Percentiles rank a stretch among this genome's conserved stretches.
Evolutionary conservation across 2,113 vertebrate species (phyloP).

Genomic region (Scortum barcoo): DNA sequence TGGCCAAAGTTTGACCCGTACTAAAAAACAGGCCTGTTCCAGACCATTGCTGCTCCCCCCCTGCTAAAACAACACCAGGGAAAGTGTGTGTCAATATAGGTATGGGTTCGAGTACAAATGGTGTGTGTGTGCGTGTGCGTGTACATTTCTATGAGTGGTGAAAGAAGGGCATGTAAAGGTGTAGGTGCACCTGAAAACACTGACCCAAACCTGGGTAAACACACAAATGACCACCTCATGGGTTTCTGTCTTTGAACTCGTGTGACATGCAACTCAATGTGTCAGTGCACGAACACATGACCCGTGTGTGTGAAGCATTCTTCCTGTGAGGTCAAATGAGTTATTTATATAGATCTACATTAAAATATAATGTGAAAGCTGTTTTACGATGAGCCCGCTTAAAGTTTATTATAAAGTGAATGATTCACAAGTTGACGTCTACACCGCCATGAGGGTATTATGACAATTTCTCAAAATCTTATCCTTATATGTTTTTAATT

Average conservation of each 20-base stretch:
- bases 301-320: constrained; percentile 57
- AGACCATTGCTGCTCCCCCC: constrained; percentile 89
- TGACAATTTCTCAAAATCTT: not conserved
- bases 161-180: constrained; percentile 68
- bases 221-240: constrained; percentile 71
- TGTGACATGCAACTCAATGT: constrained; percentile 70
- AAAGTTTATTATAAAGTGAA: not conserved
- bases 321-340: constrained; percentile 63
- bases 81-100: constrained; percentile 67
- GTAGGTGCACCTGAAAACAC: constrained; percentile 68
- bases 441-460: not conserved
- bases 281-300: constrained; percentile 67
- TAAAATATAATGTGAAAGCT: constrained; percentile 26
- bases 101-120: constrained; percentile 52
- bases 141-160: constrained; percentile 33
- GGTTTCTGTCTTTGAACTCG: constrained; percentile 74
- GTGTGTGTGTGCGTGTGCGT: constrained; percentile 39
- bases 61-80: constrained; percentile 90
- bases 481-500: not conserved
- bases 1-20: constrained; percentile 93
- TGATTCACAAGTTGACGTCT: not conserved
- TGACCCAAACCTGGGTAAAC: constrained; percentile 71
- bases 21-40: constrained; percentile 87
- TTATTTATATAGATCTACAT: constrained; percentile 45
- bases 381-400: not conserved